Evolutionary conservation across 2,113 vertebrate genomes (phyloP).

Genomic region (Buteo buteo): DNA sequence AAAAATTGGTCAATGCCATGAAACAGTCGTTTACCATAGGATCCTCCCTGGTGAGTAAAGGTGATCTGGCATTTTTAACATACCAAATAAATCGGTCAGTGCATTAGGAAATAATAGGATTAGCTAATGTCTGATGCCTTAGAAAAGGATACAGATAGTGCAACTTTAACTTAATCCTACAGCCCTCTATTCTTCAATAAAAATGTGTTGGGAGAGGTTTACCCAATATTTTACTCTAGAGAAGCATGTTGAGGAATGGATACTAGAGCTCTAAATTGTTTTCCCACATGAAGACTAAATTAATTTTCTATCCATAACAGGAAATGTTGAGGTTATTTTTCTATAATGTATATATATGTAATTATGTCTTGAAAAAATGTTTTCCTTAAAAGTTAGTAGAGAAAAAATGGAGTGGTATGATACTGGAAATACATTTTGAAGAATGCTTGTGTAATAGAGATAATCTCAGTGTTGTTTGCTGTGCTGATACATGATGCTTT

Average conservation of each 20-base stretch:
- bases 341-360: not conserved
- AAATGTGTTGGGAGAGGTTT: not conserved
- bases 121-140: not conserved
- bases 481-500: not conserved
- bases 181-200: not conserved
- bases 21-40: not conserved
- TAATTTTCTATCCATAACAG: not conserved
- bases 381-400: not conserved
- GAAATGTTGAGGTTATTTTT: not conserved
- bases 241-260: not conserved
- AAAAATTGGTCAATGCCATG: not conserved
- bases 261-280: not conserved
- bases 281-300: not conserved
- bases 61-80: not conserved
- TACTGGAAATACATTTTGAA: not conserved
- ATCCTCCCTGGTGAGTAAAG: not conserved
- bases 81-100: not conserved
- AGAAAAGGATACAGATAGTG: not conserved
- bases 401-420: not conserved
- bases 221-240: not conserved
- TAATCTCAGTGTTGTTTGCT: not conserved
- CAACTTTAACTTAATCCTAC: not conserved
- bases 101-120: not conserved
- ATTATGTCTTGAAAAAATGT: not conserved
- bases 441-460: not conserved